These are phyloP conservation scores for Dendrocincla fuliginosa DNA, from an alignment of 2,797 vertebrate species.

Conservation along the genomic window DNA sequence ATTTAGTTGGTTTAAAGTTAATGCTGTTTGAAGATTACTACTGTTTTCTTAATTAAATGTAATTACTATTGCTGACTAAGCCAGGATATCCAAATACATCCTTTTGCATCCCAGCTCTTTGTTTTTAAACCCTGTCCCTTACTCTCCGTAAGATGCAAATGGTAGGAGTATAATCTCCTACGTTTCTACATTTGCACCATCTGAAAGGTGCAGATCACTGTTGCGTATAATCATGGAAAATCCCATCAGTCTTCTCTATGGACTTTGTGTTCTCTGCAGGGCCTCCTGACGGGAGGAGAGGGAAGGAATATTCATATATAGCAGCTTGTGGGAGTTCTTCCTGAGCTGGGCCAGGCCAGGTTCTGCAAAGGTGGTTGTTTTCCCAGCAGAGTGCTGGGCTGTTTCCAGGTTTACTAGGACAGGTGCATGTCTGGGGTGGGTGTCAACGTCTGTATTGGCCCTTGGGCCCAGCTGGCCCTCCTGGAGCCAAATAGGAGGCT, in stretches of 20 bases:
- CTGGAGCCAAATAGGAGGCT: not conserved
- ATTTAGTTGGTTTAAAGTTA: conserved; percentile 25
- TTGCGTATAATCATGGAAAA: not conserved
- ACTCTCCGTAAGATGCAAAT: not conserved
- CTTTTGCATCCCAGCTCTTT: not conserved
- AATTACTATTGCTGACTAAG: not conserved
- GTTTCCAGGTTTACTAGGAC: not conserved
- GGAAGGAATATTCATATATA: not conserved
- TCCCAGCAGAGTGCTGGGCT: not conserved
- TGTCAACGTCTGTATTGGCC: not conserved
- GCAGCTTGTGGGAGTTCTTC: not conserved
- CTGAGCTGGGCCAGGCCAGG: not conserved
- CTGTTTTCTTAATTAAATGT: not conserved
- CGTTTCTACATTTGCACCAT: not conserved
- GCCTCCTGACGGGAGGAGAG: accelerated
- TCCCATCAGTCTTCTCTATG: not conserved
- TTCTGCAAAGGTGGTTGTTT: not conserved
- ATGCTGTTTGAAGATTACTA: not conserved
- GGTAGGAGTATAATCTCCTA: not conserved
- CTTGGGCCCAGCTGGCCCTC: accelerated
- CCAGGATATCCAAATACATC: not conserved
- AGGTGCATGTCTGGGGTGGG: not conserved
- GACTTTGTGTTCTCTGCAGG: not conserved
- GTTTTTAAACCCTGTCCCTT: not conserved
- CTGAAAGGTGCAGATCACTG: not conserved